phyloP scores from a whole-genome alignment of 2,797 vertebrate genomes.

The Siniperca undulata region DNA sequence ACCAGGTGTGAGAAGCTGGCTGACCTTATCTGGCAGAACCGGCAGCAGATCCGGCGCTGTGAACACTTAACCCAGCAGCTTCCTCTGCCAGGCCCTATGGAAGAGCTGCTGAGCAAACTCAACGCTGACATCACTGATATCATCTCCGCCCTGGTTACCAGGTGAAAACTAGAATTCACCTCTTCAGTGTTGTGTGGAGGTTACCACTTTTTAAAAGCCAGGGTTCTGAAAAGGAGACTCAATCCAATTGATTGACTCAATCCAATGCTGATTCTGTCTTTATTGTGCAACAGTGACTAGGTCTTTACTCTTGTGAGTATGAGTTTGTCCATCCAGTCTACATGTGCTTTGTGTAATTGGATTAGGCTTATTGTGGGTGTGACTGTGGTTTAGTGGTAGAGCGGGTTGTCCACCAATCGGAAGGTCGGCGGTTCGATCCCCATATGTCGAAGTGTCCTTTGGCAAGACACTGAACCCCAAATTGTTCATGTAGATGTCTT shows the following conservation, averaged over 20 bases:
- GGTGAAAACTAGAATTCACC: constrained; percentile 68
- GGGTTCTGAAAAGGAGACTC: too few relatives aligned
- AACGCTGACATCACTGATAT: constrained; percentile 94
- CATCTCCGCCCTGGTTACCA: constrained; percentile 95
- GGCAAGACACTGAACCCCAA: too few relatives aligned
- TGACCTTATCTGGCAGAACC: constrained; percentile 95
- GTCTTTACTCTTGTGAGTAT: background rate
- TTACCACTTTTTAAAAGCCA: background rate
- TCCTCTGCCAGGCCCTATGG: constrained; percentile 92
- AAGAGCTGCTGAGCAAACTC: constrained; percentile 92
- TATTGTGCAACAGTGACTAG: background rate
- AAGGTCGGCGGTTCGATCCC: too few relatives aligned
- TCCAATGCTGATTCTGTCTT: background rate
- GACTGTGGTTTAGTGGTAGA: too few relatives aligned
- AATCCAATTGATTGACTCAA: too few relatives aligned
- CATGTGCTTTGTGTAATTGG: background rate
- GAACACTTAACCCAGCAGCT: constrained; percentile 96
- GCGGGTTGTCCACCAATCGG: too few relatives aligned
- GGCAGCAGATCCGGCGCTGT: constrained; percentile 92
- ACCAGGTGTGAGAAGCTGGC: constrained; percentile 94
- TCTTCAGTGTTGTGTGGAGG: background rate
- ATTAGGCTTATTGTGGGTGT: too few relatives aligned
- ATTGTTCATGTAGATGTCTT: too few relatives aligned
- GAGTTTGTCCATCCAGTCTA: background rate
- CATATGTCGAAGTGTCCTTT: too few relatives aligned